Base-by-base conservation (phyloP, 2,888 invertebrate genomes). In the Suillia variegata region DNA sequence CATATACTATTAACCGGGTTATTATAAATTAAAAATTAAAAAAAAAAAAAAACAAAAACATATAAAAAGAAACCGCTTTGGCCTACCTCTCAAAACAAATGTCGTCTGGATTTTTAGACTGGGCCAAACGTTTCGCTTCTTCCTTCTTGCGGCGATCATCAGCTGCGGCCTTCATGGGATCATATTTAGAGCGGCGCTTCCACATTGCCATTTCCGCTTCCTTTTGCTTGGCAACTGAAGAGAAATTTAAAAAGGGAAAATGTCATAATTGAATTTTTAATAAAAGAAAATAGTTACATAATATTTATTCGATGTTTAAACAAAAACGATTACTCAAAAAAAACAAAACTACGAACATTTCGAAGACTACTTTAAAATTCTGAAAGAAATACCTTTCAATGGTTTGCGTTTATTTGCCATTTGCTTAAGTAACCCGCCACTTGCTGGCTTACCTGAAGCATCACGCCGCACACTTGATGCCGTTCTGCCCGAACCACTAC, bases 151-250 rank as follows among this genome's bases (percentile, higher is more conserved):
- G 87, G 73, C 87, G 89, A 21, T 92, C 95, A 78, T 95, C 94
- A 18, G 93, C 93, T 0, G 96, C 96, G 0, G 96, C 94, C 78
- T 89, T 91, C 87, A 93, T 88, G 24, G 97, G 97, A 84, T 98
- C 96, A 82, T 98, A 98, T 70, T 93, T 94, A 73, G 96, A 96
- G 64, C 98, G 85, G 61, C 97, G 87, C 78, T 96, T 94, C 97
- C 97, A 98, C 84, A 96, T 96, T 80, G 94, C 94, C 84, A 94
- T 89, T 76, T 93, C 91, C 26, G 89, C 88, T 81, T 95, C 94
- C 80, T 87, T 87, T 73, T 86, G 86, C 80, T 87, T 87, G 80
- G 85, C 84, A 73, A 85, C 87, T 87, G 76, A 0, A 73, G n/a
- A 77, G 15, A 38, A 26, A 38, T 38, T n/a, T n/a, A n/a, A n/a